phyloP scores from a whole-genome alignment of 2,888 invertebrate species.

The Ophonus ardosiacus region DNA sequence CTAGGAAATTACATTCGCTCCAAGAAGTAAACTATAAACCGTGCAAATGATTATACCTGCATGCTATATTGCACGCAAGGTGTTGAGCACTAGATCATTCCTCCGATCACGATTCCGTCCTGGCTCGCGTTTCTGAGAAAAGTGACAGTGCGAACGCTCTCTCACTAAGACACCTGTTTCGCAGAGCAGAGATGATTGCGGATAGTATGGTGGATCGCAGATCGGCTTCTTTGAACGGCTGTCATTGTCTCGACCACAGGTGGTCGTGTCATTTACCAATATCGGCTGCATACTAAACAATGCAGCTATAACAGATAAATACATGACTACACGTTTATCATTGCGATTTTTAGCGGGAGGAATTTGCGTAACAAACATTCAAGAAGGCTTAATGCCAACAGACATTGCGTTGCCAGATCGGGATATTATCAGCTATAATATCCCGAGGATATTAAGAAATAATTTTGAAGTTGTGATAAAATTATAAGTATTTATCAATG shows the following conservation, averaged over 20 bases:
- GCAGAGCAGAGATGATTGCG: no score
- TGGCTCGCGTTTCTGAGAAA: background rate
- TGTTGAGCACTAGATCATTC: background rate
- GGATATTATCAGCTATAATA: no score
- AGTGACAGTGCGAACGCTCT: no score
- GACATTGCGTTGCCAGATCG: no score
- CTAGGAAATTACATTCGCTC: background rate
- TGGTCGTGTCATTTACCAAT: constrained; percentile 34
- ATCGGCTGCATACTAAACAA: background rate
- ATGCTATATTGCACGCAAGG: constrained; percentile 5
- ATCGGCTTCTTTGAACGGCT: constrained; percentile 46
- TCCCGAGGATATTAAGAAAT: no score
- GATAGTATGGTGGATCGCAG: background rate
- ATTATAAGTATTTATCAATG: no score
- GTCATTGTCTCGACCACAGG: constrained; percentile 52
- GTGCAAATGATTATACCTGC: background rate
- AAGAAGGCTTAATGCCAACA: no score
- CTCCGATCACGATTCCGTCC: background rate
- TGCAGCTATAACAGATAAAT: no score
- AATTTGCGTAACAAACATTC: no score
- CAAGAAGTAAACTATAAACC: background rate
- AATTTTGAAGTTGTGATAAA: no score
- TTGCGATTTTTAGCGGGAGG: background rate
- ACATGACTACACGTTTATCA: background rate
- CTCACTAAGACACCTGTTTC: no score